A percentile compares a stretch with the other conserved stretches of the same genome.
phyloP scores from a whole-genome alignment of 2,113 vertebrate species.

The Sylvietta virens region DNA sequence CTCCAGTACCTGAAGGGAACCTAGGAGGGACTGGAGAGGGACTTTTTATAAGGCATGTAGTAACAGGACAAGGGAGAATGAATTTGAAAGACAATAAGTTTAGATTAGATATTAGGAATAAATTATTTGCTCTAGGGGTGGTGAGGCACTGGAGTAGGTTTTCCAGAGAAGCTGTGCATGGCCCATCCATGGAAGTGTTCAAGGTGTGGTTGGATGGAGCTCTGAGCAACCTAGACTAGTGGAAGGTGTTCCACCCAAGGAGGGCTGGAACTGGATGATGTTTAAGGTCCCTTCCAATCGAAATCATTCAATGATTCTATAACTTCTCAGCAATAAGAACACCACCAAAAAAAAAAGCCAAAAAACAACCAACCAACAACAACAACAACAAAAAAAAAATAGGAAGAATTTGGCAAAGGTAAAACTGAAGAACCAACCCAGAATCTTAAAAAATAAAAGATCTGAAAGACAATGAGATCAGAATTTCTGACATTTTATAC shows the following conservation, averaged over 20 bases:
- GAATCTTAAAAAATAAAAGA: neutral
- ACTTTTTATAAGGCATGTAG: neutral
- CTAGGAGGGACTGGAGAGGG: neutral
- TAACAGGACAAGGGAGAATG: neutral
- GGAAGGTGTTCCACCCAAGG: rapidly evolving
- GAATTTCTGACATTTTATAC: neutral
- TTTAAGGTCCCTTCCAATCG: neutral
- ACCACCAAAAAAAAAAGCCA: rapidly evolving
- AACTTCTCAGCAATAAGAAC: neutral
- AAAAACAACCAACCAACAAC: neutral
- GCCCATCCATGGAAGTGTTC: neutral
- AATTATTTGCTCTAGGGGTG: neutral
- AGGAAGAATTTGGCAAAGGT: rapidly evolving
- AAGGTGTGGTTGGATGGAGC: neutral
- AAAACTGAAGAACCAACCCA: neutral
- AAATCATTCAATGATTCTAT: neutral
- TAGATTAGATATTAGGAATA: neutral
- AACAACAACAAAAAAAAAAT: neutral
- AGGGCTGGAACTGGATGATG: neutral
- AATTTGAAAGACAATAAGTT: neutral
- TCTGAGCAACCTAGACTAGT: neutral
- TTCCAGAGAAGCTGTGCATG: neutral
- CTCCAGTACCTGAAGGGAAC: neutral
- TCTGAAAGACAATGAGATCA: neutral
- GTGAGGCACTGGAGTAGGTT: neutral